Evolutionary conservation across 2,113 vertebrate genomes (phyloP).

Genomic region (Chloropsis cyanopogon): DNA sequence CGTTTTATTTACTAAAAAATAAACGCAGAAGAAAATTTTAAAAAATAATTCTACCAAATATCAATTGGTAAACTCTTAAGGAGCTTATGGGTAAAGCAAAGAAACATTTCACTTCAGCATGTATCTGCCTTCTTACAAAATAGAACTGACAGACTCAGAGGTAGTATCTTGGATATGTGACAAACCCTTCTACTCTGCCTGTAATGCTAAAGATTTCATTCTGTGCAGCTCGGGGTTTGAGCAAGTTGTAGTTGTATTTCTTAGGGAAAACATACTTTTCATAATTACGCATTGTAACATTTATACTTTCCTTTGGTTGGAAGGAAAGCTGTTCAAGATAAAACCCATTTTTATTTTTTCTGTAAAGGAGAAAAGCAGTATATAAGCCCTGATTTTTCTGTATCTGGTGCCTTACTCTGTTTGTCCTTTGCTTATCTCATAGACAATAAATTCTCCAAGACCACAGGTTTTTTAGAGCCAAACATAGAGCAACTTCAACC

Average conservation of each 20-base stretch:
- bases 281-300: neutral
- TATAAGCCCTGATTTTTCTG: neutral
- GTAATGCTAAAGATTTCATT: neutral
- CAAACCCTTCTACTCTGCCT: neutral
- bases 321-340: neutral
- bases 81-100: neutral
- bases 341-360: neutral
- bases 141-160: neutral
- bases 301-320: neutral
- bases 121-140: neutral
- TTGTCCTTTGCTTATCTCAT: neutral
- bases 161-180: neutral
- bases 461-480: neutral
- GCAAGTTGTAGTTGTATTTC: neutral
- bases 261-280: neutral
- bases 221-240: neutral
- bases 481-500: neutral
- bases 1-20: neutral
- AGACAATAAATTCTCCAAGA: neutral
- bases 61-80: neutral
- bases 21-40: neutral
- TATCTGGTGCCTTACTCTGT: neutral
- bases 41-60: neutral
- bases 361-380: neutral
- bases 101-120: neutral